Conservation (phyloP, 2,888 invertebrate genomes). For the Trichacis sp. region DNA sequence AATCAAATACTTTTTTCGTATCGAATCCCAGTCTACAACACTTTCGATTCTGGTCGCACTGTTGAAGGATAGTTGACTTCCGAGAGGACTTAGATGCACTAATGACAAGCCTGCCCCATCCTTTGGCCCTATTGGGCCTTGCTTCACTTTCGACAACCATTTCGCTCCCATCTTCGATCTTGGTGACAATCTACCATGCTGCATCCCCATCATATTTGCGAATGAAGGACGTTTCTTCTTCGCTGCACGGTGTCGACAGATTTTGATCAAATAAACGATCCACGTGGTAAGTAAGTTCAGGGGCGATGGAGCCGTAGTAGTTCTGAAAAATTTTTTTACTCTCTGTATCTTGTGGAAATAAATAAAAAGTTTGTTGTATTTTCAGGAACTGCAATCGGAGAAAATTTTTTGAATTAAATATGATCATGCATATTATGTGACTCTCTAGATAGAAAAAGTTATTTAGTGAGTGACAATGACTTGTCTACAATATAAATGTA, state of each 20-base stretch:
- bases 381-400: no score
- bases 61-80: conserved; percentile 86
- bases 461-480: no score
- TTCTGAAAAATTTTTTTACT: conserved; percentile 65
- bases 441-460: no score
- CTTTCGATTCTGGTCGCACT: conserved; percentile 86
- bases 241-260: conserved; percentile 69
- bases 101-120: conserved; percentile 82
- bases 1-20: conserved; percentile 90
- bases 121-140: conserved; percentile 70
- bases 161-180: conserved; percentile 71
- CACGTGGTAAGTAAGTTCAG: conserved; percentile 78
- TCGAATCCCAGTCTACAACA: conserved; percentile 92
- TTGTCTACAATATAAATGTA: no score
- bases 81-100: conserved; percentile 85
- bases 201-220: conserved; percentile 71
- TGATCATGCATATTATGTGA: no score
- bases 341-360: no score
- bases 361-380: no score
- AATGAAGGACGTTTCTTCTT: conserved; percentile 70
- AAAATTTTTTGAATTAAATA: no score
- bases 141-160: conserved; percentile 70
- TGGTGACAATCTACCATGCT: conserved; percentile 68
- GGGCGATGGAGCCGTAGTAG: conserved; percentile 80
- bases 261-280: conserved; percentile 71